Conservation (phyloP, 37 sponge, comb jelly and placozoan genomes). For the Eunapius fragilis region DNA sequence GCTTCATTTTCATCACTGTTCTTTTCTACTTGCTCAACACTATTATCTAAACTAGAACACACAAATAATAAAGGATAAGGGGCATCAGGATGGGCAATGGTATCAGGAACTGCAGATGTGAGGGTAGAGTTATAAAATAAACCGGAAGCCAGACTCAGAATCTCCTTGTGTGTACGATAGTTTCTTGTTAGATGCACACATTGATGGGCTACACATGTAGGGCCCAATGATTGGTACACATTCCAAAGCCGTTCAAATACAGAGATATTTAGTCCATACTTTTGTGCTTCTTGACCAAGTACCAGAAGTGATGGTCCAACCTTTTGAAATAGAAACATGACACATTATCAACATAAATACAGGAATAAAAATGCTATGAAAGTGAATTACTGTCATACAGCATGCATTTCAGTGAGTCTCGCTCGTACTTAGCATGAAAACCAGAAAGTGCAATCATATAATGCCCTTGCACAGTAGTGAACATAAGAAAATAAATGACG, state of each 20-base stretch:
- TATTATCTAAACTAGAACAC: conserved; percentile 17
- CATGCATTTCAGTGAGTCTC: no score
- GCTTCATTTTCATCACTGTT: conserved; percentile 16
- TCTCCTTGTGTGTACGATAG: background rate
- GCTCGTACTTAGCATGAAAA: no score
- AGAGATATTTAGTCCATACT: conserved; percentile 5
- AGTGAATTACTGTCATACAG: no score
- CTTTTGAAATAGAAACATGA: background rate
- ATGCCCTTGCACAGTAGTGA: no score
- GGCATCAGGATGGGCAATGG: conserved; percentile 18
- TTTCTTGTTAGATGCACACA: background rate
- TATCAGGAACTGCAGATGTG: background rate
- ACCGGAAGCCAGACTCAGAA: background rate
- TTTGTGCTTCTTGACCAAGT: conserved; percentile 12
- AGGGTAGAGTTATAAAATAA: conserved; percentile 10
- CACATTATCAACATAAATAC: background rate
- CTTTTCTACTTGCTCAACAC: background rate
- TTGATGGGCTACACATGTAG: background rate
- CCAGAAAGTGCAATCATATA: no score
- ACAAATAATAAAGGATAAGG: conserved; percentile 33
- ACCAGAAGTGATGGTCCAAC: conserved; percentile 35
- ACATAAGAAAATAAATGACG: no score
- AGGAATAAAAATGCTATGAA: background rate
- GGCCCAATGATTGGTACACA: background rate
- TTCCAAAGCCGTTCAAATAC: conserved; percentile 31